Base-by-base conservation (phyloP, 92 coral and sea anemone species). In the Desmophyllum pertusum region DNA sequence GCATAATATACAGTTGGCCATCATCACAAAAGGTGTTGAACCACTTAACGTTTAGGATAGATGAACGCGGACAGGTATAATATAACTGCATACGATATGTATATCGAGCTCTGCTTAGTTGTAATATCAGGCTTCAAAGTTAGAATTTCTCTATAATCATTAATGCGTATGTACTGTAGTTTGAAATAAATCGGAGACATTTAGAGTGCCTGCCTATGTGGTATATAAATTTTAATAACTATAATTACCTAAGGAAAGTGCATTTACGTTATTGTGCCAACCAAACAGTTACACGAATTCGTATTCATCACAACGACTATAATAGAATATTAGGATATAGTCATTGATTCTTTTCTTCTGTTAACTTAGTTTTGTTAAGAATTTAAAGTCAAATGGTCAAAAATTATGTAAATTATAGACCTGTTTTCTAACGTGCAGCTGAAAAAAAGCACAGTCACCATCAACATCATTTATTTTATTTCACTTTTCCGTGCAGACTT, bases 401-500 rank as follows among this genome's bases (percentile, higher is more conserved):
- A 78, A 63, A 40, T 62, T 61, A 63, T 64, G 40, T 25, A 62
- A 78, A 78, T 78, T 29, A 41, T 53, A 35, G 23, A 55, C 25
- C 83, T 42, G 7, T 27, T 39, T 10, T 27, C 7, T 27, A 40
- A 36, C 42, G 43, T 33, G 42, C 73, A 36, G 8, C 42, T 59
- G 33, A 25, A 33, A 67, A 67, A 30, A 67, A 38, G 17, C 55
- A 63, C 41, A 18, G 23, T 48, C 63, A 23, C 18, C 66, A 35
- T 15, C 68, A 66, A 80, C 66, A 69, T 37, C 39, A 38, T 69
- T 69, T 80, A 62, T 80, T 50, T 45, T 63, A 48, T 50, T 67
- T 42, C 25, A 77, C 52, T 46, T 73, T 80, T 80, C 84, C 84
- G 84, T 68, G 84, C 84, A 68, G 76, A 80, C 77, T 67, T 51